These are phyloP conservation scores for Drosophila ananassae DNA, from an alignment of 1,140 invertebrate species.

Conservation along the genomic window DNA sequence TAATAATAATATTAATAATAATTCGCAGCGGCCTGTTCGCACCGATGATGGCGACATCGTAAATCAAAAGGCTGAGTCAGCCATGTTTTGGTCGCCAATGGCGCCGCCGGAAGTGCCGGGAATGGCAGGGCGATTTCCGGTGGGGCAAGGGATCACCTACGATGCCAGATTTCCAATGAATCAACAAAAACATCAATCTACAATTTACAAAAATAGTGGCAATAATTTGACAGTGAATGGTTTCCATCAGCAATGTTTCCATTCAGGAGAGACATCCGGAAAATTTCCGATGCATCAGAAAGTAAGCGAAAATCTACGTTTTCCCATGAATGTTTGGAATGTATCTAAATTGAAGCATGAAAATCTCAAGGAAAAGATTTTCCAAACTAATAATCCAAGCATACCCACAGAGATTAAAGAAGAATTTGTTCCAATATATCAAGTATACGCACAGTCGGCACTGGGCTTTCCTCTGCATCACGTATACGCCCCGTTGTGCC, in stretches of 20 bases:
- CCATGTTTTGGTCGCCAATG: constrained; percentile 42
- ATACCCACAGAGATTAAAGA: neutral
- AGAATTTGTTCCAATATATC: neutral
- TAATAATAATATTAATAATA: constrained; percentile 65
- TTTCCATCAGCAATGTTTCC: neutral
- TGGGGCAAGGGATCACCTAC: constrained; percentile 9
- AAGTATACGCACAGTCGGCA: constrained; percentile 16
- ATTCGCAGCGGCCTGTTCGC: constrained; percentile 35
- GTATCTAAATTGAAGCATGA: neutral
- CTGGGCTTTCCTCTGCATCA: constrained; percentile 20
- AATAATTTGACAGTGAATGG: neutral
- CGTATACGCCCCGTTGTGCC: constrained; percentile 22
- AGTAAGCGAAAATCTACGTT: neutral
- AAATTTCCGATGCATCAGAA: constrained; percentile 20
- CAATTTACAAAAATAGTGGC: neutral
- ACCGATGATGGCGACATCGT: constrained; percentile 21
- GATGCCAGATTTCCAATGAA: constrained; percentile 13
- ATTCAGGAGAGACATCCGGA: neutral
- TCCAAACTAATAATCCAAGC: neutral
- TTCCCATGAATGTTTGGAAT: neutral
- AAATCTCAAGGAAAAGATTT: neutral
- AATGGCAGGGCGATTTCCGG: constrained; percentile 50
- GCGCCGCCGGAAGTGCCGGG: constrained; percentile 54
- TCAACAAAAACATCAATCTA: constrained; percentile 6
- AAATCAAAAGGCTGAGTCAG: constrained; percentile 61